Evolutionary conservation across 1,140 invertebrate species (phyloP).

Genomic region (Drosophila navojoa): DNA sequence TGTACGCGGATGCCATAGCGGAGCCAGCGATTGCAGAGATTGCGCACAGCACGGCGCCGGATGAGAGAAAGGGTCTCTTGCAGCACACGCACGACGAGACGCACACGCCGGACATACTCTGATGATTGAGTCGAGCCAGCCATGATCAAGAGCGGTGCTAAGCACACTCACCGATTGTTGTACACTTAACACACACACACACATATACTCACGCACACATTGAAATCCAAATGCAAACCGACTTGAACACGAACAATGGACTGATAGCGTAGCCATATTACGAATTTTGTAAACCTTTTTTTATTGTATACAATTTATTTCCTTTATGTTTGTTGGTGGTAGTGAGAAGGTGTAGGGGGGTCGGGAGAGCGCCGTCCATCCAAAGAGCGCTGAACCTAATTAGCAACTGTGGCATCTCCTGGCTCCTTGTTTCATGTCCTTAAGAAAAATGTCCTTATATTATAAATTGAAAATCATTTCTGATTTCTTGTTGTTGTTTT

Average conservation of each 20-base stretch:
- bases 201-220: slow-evolving; percentile 14
- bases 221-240: slow-evolving; percentile 55
- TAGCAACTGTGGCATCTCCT: slow-evolving; percentile 50
- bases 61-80: slow-evolving; percentile 78
- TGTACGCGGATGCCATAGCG: slow-evolving; percentile 86
- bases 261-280: slow-evolving; percentile 81
- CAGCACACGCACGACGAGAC: slow-evolving; percentile 82
- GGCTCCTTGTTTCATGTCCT: slow-evolving; percentile 53
- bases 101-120: slow-evolving; percentile 81
- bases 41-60: slow-evolving; percentile 71
- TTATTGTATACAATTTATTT: slow-evolving; percentile 61
- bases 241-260: slow-evolving; percentile 79
- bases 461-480: slow-evolving; percentile 38
- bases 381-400: slow-evolving; percentile 57
- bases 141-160: slow-evolving; percentile 68
- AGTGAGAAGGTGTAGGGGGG: not conserved
- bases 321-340: slow-evolving; percentile 21
- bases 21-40: slow-evolving; percentile 69
- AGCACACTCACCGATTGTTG: slow-evolving; percentile 33
- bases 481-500: slow-evolving; percentile 35
- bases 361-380: slow-evolving; percentile 25
- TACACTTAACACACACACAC: slow-evolving; percentile 25
- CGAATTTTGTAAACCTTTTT: slow-evolving; percentile 64
- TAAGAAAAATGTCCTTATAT: slow-evolving; percentile 61
- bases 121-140: slow-evolving; percentile 73